Evolutionary conservation across 1,140 invertebrate species (phyloP), one percentile per base, ranked within the genome.

Genomic region (Trichomalopsis sarcophagae): DNA sequence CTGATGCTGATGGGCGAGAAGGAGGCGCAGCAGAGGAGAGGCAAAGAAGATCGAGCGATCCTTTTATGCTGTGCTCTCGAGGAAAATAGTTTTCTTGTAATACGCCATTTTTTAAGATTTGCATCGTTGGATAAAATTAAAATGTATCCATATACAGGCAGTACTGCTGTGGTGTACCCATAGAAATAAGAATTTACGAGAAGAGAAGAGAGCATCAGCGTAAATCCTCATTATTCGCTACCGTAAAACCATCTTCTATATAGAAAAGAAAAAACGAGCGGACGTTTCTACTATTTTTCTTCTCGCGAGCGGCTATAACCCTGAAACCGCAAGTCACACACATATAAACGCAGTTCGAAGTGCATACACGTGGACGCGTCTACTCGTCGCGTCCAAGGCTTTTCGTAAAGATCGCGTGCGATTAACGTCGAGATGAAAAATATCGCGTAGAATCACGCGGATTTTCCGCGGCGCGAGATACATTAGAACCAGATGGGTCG

Each of bases 271-370:
- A 44, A 44, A 44, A 44, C 40, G 40, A 44, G 6, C 7, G 7
- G 40, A 44, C 17, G 55, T 62, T 62, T 62, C 21, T 62, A 62
- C 17, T 7, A 21, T 62, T 62, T 62, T n/a, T 62, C 21, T 44
- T 44, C 27, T 27, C 55, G 55, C 21, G 14, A n/a, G 14, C 33
- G 3, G 2, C 33, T 36, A n/a, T 62, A 62, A 62, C 55, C 55
- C 55, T 62, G 55, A 62, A 9, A 62, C 4, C 21, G 21, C 55
- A 62, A 62, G 55, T 62, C 21, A 62, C 47, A 17, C 55, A 62
- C 55, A 62, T 62, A 62, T n/a, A 62, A 62, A 62, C 55, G 55
- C 55, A 62, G 55, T 62, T 62, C 55, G 55, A 62, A 62, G 21
- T 62, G 55, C 55, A 62, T 7, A 44, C 40, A 10, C 21, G 55